phyloP scores from a whole-genome alignment of 2,797 vertebrate species.

The Eleutherodactylus coqui region DNA sequence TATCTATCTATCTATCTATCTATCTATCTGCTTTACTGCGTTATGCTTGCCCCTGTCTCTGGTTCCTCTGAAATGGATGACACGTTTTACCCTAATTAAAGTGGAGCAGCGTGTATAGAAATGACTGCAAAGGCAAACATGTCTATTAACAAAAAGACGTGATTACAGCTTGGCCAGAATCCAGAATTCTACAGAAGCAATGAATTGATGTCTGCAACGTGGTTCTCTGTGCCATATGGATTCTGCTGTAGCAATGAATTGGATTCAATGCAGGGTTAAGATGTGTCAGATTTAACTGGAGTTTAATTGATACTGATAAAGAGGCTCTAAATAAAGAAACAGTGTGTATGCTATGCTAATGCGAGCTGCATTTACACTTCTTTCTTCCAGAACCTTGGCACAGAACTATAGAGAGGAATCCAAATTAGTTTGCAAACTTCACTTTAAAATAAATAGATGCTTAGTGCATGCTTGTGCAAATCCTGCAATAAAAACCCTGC shows the following conservation, averaged over 20 bases:
- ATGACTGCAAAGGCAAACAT: conserved; percentile 86
- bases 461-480: neutral
- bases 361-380: conserved; percentile 73
- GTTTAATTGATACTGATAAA: conserved; percentile 91
- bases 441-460: conserved; percentile 52
- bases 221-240: conserved; percentile 86
- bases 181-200: conserved; percentile 81
- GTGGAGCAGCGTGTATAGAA: conserved; percentile 80
- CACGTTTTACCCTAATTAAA: conserved; percentile 84
- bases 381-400: conserved; percentile 72
- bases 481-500: neutral
- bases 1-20: neutral
- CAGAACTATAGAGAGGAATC: conserved; percentile 67
- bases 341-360: conserved; percentile 75
- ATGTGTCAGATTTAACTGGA: conserved; percentile 89
- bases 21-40: neutral
- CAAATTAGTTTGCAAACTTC: conserved; percentile 74
- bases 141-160: conserved; percentile 86
- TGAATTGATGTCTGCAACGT: conserved; percentile 79
- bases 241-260: conserved; percentile 87
- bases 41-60: conserved; percentile 65
- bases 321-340: conserved; percentile 83
- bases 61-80: conserved; percentile 77
- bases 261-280: conserved; percentile 88
- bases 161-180: conserved; percentile 79